phyloP scores from a whole-genome alignment of 2,113 vertebrate species.

The Scytalopus superciliaris region DNA sequence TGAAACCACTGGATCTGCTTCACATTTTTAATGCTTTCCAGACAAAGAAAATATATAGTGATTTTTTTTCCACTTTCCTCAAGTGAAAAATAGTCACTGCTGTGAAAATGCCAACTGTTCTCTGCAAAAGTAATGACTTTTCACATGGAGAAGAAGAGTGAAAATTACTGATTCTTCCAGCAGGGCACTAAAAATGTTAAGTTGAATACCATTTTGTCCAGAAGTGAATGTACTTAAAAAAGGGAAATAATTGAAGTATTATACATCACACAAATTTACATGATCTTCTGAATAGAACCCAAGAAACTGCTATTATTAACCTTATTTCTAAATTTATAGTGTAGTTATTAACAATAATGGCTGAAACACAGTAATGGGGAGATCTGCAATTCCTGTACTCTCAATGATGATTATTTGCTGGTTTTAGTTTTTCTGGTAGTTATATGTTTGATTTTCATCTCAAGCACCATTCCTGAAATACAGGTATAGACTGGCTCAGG shows the following conservation, averaged over 20 bases:
- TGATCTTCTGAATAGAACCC: background rate
- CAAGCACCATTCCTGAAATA: background rate
- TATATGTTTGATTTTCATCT: background rate
- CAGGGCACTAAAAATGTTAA: background rate
- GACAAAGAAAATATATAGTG: slow-evolving; percentile 15
- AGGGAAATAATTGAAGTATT: background rate
- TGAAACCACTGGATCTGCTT: slow-evolving; percentile 7
- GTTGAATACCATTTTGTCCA: background rate
- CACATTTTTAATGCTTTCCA: slow-evolving; percentile 23
- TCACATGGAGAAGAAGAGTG: background rate
- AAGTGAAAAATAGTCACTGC: slow-evolving; percentile 47
- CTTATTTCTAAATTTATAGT: background rate
- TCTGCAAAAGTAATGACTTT: slow-evolving; percentile 45
- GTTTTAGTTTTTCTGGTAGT: background rate
- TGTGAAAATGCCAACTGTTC: slow-evolving; percentile 39
- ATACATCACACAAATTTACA: background rate
- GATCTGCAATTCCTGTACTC: background rate
- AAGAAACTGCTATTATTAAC: background rate
- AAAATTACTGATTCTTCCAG: slow-evolving; percentile 42
- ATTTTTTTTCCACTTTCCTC: background rate
- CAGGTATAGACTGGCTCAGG: background rate
- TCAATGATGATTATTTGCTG: background rate
- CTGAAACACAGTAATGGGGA: background rate
- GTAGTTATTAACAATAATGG: background rate
- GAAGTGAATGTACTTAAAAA: background rate